Percentiles rank a stretch among this genome's conserved stretches.
Conservation (phyloP, 1,140 invertebrate genomes). For the Saxidomus purpurata region DNA sequence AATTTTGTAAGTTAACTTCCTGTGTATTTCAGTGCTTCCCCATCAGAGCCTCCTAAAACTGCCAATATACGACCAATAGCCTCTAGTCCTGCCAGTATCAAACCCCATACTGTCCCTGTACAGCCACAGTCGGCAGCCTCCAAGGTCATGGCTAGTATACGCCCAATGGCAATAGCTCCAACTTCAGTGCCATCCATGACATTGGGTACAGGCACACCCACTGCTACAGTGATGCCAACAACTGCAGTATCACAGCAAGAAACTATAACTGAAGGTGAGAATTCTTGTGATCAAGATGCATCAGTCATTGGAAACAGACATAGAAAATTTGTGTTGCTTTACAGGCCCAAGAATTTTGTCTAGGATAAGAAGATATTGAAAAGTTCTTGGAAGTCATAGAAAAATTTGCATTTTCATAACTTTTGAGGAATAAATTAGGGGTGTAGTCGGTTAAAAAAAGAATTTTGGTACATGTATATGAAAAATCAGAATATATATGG, state of each 20-base stretch:
- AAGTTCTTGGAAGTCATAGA: background rate
- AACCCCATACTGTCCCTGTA: conserved; percentile 80
- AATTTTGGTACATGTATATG: too few species aligned
- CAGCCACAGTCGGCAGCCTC: conserved; percentile 83
- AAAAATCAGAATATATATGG: too few species aligned
- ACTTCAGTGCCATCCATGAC: conserved; percentile 72
- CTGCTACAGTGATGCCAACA: conserved; percentile 92
- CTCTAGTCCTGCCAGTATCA: conserved; percentile 75
- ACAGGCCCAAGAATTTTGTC: background rate
- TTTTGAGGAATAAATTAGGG: too few species aligned
- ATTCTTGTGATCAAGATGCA: background rate
- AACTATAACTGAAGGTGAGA: conserved; percentile 65
- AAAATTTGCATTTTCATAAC: too few species aligned
- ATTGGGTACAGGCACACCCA: conserved; percentile 84
- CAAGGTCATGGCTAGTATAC: conserved; percentile 93
- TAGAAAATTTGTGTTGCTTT: too few species aligned
- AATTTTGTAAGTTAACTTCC: background rate
- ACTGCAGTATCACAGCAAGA: conserved; percentile 79
- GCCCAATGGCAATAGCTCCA: conserved; percentile 93
- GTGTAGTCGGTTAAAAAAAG: too few species aligned
- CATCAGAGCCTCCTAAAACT: conserved; percentile 92
- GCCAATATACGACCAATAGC: conserved; percentile 98
- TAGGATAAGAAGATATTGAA: background rate
- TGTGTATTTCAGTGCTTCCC: conserved; percentile 88
- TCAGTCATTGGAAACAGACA: too few species aligned